These are phyloP conservation scores for Aphis gossypii DNA, from an alignment of 1,140 invertebrate genomes.

Conservation along the genomic window DNA sequence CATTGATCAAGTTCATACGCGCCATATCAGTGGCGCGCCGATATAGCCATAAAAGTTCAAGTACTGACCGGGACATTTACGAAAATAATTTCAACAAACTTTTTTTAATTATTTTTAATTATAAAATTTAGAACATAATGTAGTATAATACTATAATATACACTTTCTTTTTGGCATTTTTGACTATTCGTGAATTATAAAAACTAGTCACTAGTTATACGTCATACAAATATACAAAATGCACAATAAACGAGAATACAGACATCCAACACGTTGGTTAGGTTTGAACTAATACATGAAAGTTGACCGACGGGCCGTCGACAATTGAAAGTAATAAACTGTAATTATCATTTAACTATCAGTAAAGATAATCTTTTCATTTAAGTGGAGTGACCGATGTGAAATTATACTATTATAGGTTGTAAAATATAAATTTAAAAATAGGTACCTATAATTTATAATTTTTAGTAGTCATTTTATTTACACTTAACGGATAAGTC, in stretches of 20 bases:
- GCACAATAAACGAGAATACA: neutral
- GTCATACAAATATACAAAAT: constrained; percentile 31
- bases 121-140: constrained; percentile 29
- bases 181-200: constrained; percentile 9
- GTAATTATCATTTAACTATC: too few species aligned
- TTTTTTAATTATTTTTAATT: neutral
- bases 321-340: too few species aligned
- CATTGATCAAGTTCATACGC: too few species aligned
- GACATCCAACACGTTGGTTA: neutral
- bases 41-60: constrained; percentile 20
- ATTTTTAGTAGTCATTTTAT: constrained; percentile 16
- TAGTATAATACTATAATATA: neutral
- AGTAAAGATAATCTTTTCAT: too few species aligned
- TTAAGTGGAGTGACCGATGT: too few species aligned
- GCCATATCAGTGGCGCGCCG: too few species aligned
- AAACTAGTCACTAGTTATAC: neutral
- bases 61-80: constrained; percentile 42
- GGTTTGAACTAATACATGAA: neutral
- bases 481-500: neutral
- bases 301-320: too few species aligned
- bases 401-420: too few species aligned
- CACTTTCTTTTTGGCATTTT: constrained; percentile 51
- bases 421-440: too few species aligned
- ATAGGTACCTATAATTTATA: neutral
- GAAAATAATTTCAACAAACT: constrained; percentile 29